Evolutionary conservation across 2,113 vertebrate genomes (phyloP).

Genomic region (Chrysochloris asiatica): DNA sequence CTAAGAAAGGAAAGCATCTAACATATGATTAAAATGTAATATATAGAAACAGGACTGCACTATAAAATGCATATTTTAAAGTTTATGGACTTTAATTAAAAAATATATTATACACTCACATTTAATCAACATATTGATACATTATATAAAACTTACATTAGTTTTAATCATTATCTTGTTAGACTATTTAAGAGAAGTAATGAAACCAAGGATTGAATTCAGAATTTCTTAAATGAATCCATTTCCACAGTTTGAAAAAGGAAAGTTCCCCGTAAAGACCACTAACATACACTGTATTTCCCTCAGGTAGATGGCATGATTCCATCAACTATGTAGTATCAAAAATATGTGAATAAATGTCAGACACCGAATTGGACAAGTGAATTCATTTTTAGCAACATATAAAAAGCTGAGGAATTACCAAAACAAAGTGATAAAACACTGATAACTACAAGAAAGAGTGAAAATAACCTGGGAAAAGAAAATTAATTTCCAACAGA

Average conservation of each 20-base stretch:
- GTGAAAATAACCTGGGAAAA: background rate
- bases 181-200: background rate
- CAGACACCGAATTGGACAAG: background rate
- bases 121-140: background rate
- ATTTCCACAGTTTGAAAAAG: background rate
- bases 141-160: background rate
- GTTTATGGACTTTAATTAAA: background rate
- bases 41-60: too few relatives aligned
- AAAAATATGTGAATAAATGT: background rate
- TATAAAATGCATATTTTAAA: background rate
- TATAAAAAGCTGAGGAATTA: slow-evolving; percentile 5
- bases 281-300: background rate
- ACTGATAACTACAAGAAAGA: background rate
- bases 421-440: background rate
- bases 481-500: background rate
- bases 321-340: background rate
- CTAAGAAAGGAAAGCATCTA: too few relatives aligned
- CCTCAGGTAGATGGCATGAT: background rate
- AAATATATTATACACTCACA: background rate
- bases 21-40: too few relatives aligned
- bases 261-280: background rate
- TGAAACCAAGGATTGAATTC: background rate
- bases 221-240: background rate
- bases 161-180: background rate
- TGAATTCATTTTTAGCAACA: background rate